These are phyloP conservation scores for Chondrosia reniformis DNA, from an alignment of 37 sponge, comb jelly and placozoan genomes.

Conservation along the genomic window DNA sequence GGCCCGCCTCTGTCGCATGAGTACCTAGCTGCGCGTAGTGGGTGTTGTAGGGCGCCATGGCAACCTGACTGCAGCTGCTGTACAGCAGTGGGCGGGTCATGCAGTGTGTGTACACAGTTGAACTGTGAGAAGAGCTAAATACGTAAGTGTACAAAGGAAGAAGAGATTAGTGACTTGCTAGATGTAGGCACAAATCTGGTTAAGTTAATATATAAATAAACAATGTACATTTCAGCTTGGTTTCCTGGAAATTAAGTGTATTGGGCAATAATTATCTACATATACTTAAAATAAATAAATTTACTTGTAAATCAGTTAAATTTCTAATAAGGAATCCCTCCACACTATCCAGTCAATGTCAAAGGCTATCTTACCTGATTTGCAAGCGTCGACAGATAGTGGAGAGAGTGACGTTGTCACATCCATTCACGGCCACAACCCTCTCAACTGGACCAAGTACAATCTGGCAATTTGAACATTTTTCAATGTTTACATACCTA, in stretches of 20 bases:
- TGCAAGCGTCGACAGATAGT: constrained; percentile 68
- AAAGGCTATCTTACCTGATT: constrained; percentile 38
- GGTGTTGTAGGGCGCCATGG: constrained; percentile 73
- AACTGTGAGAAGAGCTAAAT: no score
- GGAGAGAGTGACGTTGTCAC: constrained; percentile 51
- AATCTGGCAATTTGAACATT: constrained; percentile 59
- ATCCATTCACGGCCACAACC: constrained; percentile 40
- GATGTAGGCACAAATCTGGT: no score
- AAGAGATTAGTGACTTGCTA: no score
- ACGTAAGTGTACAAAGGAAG: no score
- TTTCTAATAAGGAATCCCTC: no score
- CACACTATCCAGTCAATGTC: no score
- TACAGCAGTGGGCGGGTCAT: constrained; percentile 46
- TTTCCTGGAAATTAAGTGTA: no score
- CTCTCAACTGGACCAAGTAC: constrained; percentile 75
- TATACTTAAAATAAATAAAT: no score
- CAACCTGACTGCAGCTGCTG: constrained; percentile 28
- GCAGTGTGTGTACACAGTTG: constrained; percentile 42
- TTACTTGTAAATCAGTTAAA: no score
- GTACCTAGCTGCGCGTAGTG: constrained; percentile 54
- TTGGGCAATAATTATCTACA: no score
- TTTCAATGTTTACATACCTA: constrained; percentile 59
- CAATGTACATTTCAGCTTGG: no score
- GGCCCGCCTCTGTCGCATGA: constrained; percentile 41
- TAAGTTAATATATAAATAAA: no score